A percentile compares a stretch with the other conserved stretches of the same genome.
Conservation (phyloP, 64 coral and sea anemone species). For the Stichodactyla mertensii region DNA sequence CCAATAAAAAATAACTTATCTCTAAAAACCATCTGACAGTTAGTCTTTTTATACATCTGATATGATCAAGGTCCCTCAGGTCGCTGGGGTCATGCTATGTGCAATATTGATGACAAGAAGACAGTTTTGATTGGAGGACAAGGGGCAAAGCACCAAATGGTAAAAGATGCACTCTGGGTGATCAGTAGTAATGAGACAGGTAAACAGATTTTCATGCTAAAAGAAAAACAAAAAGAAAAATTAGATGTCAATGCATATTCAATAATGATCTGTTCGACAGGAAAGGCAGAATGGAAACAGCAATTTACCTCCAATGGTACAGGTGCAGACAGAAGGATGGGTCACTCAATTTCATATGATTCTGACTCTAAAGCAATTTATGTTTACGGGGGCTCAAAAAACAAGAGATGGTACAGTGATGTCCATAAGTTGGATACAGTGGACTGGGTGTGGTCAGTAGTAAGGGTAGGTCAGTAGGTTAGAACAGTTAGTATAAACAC, state of each 20-base stretch:
- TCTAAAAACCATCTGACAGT: too few relatives aligned
- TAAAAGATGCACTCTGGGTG: conserved; percentile 76
- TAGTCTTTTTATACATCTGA: not conserved
- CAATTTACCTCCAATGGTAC: conserved; percentile 15
- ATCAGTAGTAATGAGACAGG: conserved; percentile 39
- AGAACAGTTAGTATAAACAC: not conserved
- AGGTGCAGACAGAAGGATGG: conserved; percentile 74
- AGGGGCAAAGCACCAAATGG: conserved; percentile 69
- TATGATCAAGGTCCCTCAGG: conserved; percentile 58
- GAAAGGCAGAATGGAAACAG: not conserved
- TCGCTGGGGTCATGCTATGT: conserved; percentile 78
- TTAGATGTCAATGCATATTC: not conserved
- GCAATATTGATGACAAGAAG: conserved; percentile 49
- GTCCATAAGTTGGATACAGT: conserved; percentile 63
- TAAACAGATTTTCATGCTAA: not conserved
- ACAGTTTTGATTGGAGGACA: conserved; percentile 74
- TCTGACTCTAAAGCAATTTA: conserved; percentile 37
- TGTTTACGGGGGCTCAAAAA: conserved; percentile 88
- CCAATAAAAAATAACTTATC: too few relatives aligned
- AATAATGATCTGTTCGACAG: not conserved
- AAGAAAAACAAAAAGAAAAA: not conserved
- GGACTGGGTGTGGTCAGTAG: conserved; percentile 57
- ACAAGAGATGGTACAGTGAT: conserved; percentile 83
- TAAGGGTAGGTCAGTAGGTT: not conserved
- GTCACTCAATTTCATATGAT: conserved; percentile 64